Evolutionary conservation across 2,888 invertebrate species (phyloP), one percentile per base, ranked within the genome.

Genomic region (Galeruca laticollis): DNA sequence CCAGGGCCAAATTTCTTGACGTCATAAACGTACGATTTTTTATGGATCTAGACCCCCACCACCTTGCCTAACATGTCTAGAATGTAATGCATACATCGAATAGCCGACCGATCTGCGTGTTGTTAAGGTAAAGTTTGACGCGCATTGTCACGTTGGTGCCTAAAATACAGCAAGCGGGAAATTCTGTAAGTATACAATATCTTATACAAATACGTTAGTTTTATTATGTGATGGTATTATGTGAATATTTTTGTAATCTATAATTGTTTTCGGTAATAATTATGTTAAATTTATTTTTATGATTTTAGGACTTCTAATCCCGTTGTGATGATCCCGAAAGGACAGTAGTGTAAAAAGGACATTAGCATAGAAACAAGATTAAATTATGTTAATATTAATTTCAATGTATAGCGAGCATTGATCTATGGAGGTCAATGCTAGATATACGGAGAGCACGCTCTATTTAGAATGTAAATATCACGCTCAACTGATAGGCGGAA

Each of bases 81-180:
- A 20, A 49, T 62, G 33, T 33, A 8, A 51, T 62, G 49, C 49
- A 51, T 51, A 63, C 54, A 52, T 33, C 63, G 35, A 63, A 35
- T 52, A 52, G 35, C 63, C 54, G 63, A 63, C 37, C 52, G 37
- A 33, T n/a, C 37, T 63, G 63, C 35, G 63, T 51, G 63, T 63
- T 63, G 33, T 18, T 63, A 37, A 51, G n/a, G 21, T 52, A 54
- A 35, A 63, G 51, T 52, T 63, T 52, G 33, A 52, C 37, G 54
- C 35, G 35, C 37, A n/a, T n/a, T 63, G 54, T 63, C 63, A 63
- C 63, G 63, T 63, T 63, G 63, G 52, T 63, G 63, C 63, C 63
- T 54, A 35, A 15, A 52, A 33, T 33, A 33, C 47, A 60, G 40
- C 60, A 47, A 37, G 60, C 60, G 47, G 47, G 47, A 60, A 60